A percentile compares a stretch with the other conserved stretches of the same genome.
Conservation (phyloP, 1,140 invertebrate species). For the Trinorchestia longiramus region DNA sequence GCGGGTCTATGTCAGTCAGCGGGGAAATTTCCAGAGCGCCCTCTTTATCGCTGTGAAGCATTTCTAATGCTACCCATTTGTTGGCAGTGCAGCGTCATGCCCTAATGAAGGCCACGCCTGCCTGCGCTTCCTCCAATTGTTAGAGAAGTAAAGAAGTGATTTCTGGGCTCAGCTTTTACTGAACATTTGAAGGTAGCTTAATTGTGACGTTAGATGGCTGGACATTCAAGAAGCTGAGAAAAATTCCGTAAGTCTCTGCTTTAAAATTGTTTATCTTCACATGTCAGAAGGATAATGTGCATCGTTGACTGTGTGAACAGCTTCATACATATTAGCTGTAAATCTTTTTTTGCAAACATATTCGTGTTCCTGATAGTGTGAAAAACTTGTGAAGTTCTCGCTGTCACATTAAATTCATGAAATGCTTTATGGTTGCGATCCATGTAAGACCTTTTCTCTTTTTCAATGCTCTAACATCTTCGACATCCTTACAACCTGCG, state of each 20-base stretch:
- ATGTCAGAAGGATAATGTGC: neutral
- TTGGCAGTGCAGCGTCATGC: neutral
- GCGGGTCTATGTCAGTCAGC: neutral
- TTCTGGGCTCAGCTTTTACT: neutral
- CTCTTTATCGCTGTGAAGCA: neutral
- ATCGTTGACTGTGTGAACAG: neutral
- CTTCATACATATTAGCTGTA: too few species aligned
- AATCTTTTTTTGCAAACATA: too few species aligned
- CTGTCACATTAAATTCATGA: too few species aligned
- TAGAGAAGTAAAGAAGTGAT: neutral
- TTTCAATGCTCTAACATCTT: too few species aligned
- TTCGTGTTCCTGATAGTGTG: too few species aligned
- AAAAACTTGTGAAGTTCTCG: too few species aligned
- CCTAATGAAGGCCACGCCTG: conserved; percentile 4
- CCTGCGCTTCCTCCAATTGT: neutral
- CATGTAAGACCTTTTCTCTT: too few species aligned
- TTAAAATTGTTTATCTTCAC: neutral
- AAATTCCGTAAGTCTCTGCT: neutral
- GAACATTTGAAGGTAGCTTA: neutral
- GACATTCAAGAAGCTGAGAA: neutral
- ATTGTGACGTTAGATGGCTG: neutral
- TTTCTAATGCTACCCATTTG: neutral
- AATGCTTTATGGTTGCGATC: too few species aligned
- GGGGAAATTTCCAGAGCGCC: neutral
- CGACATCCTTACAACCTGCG: too few species aligned